phyloP scores from a whole-genome alignment of 2,888 invertebrate genomes.

The Cryptocheilus praepositus region DNA sequence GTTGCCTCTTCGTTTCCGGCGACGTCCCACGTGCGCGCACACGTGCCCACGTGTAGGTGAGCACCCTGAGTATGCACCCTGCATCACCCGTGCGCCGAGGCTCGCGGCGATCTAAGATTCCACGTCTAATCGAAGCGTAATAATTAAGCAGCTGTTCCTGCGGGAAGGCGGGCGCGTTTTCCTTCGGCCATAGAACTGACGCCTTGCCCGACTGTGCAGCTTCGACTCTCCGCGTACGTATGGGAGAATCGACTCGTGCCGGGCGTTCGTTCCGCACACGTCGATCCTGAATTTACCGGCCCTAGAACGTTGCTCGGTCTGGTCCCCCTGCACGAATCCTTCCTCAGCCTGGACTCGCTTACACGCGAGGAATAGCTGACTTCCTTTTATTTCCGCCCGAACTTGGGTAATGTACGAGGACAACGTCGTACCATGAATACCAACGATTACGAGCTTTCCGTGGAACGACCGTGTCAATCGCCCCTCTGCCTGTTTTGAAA shows the following conservation, averaged over 20 bases:
- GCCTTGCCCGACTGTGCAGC: no score
- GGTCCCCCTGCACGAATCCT: neutral
- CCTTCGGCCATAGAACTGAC: no score
- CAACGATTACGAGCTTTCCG: no score
- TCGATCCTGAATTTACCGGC: slow-evolving; percentile 10
- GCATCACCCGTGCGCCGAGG: neutral
- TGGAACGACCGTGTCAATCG: no score
- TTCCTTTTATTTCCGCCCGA: no score
- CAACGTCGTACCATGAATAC: no score
- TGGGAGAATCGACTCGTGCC: slow-evolving; percentile 15
- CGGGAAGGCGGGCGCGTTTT: slow-evolving; percentile 14
- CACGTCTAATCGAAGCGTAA: slow-evolving; percentile 63
- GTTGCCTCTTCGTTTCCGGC: slow-evolving; percentile 40
- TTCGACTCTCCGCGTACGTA: neutral
- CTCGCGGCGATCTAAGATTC: slow-evolving; percentile 46
- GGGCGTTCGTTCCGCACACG: slow-evolving; percentile 2
- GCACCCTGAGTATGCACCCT: neutral
- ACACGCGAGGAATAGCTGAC: no score
- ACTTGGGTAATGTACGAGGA: no score
- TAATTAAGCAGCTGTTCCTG: slow-evolving; percentile 57
- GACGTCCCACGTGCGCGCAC: slow-evolving; percentile 29
- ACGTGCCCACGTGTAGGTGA: slow-evolving; percentile 1
- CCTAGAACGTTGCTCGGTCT: neutral
- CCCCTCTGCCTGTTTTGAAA: no score
- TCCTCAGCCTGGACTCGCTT: neutral